Percentiles rank a stretch among this genome's conserved stretches.
Evolutionary conservation across 2,888 invertebrate genomes (phyloP).

Genomic region (Parasteatoda lunata): DNA sequence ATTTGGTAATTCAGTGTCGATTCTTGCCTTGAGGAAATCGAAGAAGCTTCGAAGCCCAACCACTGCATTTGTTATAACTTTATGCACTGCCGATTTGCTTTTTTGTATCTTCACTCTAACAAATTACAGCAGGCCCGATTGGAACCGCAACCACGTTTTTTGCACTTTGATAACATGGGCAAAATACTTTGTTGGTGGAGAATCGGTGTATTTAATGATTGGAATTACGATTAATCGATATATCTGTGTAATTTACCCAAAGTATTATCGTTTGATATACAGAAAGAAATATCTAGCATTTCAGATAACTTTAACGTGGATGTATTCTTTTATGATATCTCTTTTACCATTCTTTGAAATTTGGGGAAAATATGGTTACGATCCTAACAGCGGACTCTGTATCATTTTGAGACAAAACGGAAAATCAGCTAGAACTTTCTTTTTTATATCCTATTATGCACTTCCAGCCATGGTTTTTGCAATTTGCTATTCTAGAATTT

Average conservation of each 20-base stretch:
- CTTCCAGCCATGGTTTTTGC: conserved; percentile 89
- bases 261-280: conserved; percentile 77
- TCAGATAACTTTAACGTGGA: conserved; percentile 87
- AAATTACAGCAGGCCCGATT: conserved; percentile 83
- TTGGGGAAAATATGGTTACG: conserved; percentile 89
- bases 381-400: conserved; percentile 88
- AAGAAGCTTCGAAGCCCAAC: conserved; percentile 88
- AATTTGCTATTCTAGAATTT: conserved; percentile 85
- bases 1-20: conserved; percentile 86
- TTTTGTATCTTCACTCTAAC: conserved; percentile 84
- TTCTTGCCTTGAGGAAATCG: conserved; percentile 84
- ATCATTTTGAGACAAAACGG: conserved; percentile 87
- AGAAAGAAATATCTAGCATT: conserved; percentile 81
- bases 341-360: conserved; percentile 85
- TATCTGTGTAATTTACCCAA: conserved; percentile 71
- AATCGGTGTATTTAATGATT: conserved; percentile 90
- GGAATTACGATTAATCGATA: conserved; percentile 91
- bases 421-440: conserved; percentile 83
- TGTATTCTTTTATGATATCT: conserved; percentile 82
- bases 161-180: conserved; percentile 90
- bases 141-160: conserved; percentile 85
- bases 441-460: conserved; percentile 87
- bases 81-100: conserved; percentile 88
- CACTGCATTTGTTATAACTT: conserved; percentile 89
- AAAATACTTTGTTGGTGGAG: conserved; percentile 92